phyloP scores from a whole-genome alignment of 2,113 vertebrate species.

The Microtus ochrogaster region DNA sequence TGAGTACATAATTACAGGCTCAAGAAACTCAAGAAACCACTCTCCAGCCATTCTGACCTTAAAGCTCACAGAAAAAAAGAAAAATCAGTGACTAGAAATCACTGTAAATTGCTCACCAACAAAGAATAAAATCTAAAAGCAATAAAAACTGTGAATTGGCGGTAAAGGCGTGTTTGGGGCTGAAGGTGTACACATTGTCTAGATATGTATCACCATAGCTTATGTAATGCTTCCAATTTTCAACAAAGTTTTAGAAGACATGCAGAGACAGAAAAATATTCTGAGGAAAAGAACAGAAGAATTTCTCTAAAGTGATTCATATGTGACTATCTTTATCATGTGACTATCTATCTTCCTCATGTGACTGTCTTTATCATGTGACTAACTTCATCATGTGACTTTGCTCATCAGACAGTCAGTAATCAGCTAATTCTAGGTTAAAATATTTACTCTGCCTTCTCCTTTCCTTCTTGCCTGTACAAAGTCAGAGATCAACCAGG shows the following conservation, averaged over 20 bases:
- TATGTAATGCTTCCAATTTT: neutral
- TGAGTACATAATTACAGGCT: neutral
- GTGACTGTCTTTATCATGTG: neutral
- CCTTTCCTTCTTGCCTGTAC: neutral
- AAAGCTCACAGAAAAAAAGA: neutral
- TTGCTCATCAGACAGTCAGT: neutral
- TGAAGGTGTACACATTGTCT: neutral
- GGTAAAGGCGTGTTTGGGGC: neutral
- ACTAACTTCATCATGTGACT: neutral
- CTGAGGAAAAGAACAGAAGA: neutral
- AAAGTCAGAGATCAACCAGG: too few relatives aligned
- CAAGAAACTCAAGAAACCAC: neutral
- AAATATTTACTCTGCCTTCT: neutral
- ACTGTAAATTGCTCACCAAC: neutral
- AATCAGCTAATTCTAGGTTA: neutral
- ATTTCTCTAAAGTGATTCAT: neutral
- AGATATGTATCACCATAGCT: neutral
- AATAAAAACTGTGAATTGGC: neutral
- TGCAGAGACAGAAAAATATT: neutral
- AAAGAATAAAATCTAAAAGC: neutral
- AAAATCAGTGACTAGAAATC: neutral
- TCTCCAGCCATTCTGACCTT: neutral
- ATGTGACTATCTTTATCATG: neutral
- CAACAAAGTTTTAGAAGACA: neutral
- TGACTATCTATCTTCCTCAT: neutral